Base-by-base conservation (phyloP, 2,888 invertebrate species). In the Lampropteryx suffumata region DNA sequence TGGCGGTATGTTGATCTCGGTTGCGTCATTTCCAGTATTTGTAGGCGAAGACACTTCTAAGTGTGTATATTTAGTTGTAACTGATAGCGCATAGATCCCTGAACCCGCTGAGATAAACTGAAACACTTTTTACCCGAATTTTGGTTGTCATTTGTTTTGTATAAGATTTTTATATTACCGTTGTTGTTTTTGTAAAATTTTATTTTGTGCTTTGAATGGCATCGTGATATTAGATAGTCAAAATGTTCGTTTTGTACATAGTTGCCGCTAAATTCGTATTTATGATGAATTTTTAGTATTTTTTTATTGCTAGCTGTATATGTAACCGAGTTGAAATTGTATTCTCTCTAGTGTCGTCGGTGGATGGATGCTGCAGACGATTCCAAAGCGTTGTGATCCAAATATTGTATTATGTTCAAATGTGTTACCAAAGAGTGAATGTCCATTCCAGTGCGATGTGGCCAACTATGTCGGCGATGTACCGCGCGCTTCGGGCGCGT, bases 221-320 rank as follows among this genome's bases (percentile, higher is more conserved):
- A 81, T 64, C 70, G 88, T 88, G 87, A 87, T 88, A 87, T 84
- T 86, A 88, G 86, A 67, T 87, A 85, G 77, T 77, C 74, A 72
- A 74, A 79, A 2, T 73, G 70, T 70, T 62, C 70, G 77, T 59
- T 48, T 54, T 73, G 64, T 75, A 67, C 64, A 64, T 66, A 72
- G 69, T 69, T 71, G 17, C 55, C 58, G 65, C 66, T 64, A 64
- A 65, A 59, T 58, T 54, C 29, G 45, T 58, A 53, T 61, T 61
- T 56, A 51, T 55, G 55, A 61, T 60, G 62, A 62, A 62, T 64
- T 67, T 61, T 55, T 59, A 62, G 51, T 63, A 64, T 62, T 59
- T 58, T n/a, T 55, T 57, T 57, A 45, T 58, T 37, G 52, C 51
- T 55, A 52, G 44, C 7, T 52, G 5, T 21, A 21, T 24, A 42